Evolutionary conservation across 2,113 vertebrate genomes (phyloP).

Genomic region (Crypturellus undulatus): DNA sequence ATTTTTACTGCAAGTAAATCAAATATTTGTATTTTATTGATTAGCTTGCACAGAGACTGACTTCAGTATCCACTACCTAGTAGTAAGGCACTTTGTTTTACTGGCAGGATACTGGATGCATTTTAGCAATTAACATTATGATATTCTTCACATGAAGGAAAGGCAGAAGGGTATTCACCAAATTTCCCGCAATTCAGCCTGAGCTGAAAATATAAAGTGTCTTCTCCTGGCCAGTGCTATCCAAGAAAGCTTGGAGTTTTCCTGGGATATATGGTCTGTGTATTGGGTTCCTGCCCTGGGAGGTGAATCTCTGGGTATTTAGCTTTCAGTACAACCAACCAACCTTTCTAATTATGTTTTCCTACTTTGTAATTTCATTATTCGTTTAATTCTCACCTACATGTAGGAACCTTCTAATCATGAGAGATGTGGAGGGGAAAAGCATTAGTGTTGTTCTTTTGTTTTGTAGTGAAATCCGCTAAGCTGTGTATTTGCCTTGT

Average conservation of each 20-base stretch:
- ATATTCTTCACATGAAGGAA: not conserved
- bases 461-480: constrained; percentile 11
- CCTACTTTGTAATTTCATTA: not conserved
- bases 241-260: not conserved
- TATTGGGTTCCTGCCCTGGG: not conserved
- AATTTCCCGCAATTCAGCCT: not conserved
- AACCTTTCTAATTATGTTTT: not conserved
- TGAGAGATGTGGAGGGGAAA: not conserved
- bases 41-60: not conserved
- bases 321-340: not conserved
- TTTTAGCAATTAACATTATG: not conserved
- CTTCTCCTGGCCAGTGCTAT: not conserved
- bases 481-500: not conserved
- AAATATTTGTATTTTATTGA: not conserved
- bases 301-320: not conserved
- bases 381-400: not conserved
- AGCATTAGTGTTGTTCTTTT: not conserved
- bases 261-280: not conserved
- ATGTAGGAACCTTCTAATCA: constrained; percentile 13
- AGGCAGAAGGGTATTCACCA: not conserved
- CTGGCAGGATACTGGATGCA: not conserved
- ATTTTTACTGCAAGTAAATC: not conserved
- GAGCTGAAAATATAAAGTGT: not conserved
- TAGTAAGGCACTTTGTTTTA: not conserved
- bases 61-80: not conserved